These are phyloP conservation scores for Perca fluviatilis DNA, from an alignment of 2,113 vertebrate genomes.

Conservation along the genomic window DNA sequence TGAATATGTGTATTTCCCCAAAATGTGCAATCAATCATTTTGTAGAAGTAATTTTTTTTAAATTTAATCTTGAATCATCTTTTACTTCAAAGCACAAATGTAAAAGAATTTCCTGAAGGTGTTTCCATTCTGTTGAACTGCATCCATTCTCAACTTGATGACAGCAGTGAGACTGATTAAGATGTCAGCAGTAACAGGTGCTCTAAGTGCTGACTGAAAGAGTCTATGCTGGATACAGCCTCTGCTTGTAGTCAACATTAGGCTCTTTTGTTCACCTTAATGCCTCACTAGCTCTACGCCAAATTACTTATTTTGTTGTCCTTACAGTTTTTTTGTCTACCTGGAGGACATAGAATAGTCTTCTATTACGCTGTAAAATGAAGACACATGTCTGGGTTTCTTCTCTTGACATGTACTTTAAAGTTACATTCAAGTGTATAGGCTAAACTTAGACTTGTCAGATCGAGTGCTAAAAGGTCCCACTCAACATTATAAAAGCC, in stretches of 20 bases:
- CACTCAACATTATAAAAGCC: constrained; percentile 39
- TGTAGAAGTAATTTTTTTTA: background rate
- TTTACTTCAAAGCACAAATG: background rate
- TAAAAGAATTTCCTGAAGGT: background rate
- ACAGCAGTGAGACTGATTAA: constrained; percentile 39
- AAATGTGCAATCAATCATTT: background rate
- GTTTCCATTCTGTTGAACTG: constrained; percentile 10
- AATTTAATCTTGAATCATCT: background rate
- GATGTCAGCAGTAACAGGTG: constrained; percentile 64
- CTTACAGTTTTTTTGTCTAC: constrained; percentile 3
- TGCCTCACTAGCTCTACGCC: background rate
- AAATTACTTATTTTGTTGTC: background rate
- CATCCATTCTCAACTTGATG: constrained; percentile 1
- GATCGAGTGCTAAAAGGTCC: constrained; percentile 37
- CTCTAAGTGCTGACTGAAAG: constrained; percentile 25
- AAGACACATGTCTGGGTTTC: constrained; percentile 24
- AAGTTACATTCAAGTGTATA: constrained; percentile 15
- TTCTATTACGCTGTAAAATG: constrained; percentile 12
- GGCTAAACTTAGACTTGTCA: constrained; percentile 59
- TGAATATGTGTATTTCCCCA: background rate
- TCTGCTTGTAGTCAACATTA: background rate
- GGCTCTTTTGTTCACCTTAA: background rate
- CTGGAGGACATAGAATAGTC: background rate
- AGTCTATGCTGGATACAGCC: constrained; percentile 1
- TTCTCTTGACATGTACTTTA: constrained; percentile 21